Evolutionary conservation across 2,888 invertebrate genomes (phyloP).

Genomic region (Gnatocerus cornutus): DNA sequence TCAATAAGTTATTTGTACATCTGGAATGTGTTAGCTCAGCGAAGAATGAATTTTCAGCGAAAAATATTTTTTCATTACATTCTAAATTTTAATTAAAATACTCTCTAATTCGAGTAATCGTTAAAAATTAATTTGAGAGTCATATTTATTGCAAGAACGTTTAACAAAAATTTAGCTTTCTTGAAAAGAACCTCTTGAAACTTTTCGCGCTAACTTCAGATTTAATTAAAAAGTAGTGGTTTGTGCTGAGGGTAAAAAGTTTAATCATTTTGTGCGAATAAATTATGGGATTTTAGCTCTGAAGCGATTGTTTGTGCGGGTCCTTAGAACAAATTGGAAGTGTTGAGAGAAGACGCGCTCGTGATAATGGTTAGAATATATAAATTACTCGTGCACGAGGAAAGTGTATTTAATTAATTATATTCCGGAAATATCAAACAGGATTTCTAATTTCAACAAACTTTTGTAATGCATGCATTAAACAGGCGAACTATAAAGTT

Average conservation of each 20-base stretch:
- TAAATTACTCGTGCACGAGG: conserved; percentile 18
- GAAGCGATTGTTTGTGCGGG: conserved; percentile 16
- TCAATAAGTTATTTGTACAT: conserved; percentile 51
- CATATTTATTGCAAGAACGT: conserved; percentile 3
- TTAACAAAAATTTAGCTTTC: conserved; percentile 33
- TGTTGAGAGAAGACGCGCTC: conserved; percentile 3
- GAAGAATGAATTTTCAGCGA: background rate
- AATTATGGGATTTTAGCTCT: conserved; percentile 33
- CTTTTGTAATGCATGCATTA: conserved; percentile 47
- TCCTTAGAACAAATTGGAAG: conserved; percentile 22
- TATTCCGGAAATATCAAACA: conserved; percentile 41
- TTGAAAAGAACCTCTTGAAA: conserved; percentile 34
- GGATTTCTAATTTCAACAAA: conserved; percentile 44
- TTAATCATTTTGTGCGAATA: conserved; percentile 38
- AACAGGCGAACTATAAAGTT: conserved; percentile 45
- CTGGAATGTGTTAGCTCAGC: conserved; percentile 33
- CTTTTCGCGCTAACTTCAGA: conserved; percentile 19
- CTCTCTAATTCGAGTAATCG: background rate
- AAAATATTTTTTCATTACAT: background rate
- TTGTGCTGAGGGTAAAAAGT: conserved; percentile 29
- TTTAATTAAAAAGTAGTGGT: conserved; percentile 46
- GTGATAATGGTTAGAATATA: conserved; percentile 11
- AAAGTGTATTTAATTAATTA: conserved; percentile 41
- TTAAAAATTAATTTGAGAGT: no score
- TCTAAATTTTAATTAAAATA: background rate